Percentiles rank a stretch among this genome's conserved stretches.
These are phyloP conservation scores for Theretra japonica DNA, from an alignment of 2,888 invertebrate genomes.

Conservation along the genomic window DNA sequence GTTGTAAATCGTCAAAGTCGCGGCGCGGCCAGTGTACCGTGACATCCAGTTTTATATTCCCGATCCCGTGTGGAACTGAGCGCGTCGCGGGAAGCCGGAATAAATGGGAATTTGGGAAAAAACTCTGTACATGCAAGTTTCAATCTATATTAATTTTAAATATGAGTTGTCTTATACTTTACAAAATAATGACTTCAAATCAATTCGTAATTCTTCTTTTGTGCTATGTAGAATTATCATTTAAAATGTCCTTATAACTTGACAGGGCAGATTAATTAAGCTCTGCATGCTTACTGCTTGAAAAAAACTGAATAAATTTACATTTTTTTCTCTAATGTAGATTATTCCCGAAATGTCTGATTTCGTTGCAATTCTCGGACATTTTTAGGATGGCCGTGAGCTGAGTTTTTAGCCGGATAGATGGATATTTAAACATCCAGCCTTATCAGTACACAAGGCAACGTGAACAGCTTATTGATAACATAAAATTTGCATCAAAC, in stretches of 20 bases:
- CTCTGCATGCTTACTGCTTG: too few species aligned
- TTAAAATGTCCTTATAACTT: too few species aligned
- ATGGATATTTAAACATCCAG: background rate
- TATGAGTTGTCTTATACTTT: too few species aligned
- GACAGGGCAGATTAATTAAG: too few species aligned
- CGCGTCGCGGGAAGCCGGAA: background rate
- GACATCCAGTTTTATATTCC: constrained; percentile 31
- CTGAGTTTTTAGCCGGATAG: background rate
- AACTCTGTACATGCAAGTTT: background rate
- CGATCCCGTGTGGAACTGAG: background rate
- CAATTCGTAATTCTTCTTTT: too few species aligned
- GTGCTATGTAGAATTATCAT: too few species aligned
- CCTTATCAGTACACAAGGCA: too few species aligned
- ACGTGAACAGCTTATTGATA: too few species aligned
- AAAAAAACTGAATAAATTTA: too few species aligned
- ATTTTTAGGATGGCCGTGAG: background rate
- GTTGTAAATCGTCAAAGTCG: constrained; percentile 68
- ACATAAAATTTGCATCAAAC: too few species aligned
- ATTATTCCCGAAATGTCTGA: background rate
- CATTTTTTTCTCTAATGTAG: background rate
- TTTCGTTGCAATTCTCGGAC: background rate
- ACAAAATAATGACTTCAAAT: too few species aligned
- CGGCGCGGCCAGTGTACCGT: constrained; percentile 41
- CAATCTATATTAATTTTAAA: too few species aligned
- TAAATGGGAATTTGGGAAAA: background rate